Conservation (phyloP, 2,797 vertebrate genomes). For the Enteromius mattozi region DNA sequence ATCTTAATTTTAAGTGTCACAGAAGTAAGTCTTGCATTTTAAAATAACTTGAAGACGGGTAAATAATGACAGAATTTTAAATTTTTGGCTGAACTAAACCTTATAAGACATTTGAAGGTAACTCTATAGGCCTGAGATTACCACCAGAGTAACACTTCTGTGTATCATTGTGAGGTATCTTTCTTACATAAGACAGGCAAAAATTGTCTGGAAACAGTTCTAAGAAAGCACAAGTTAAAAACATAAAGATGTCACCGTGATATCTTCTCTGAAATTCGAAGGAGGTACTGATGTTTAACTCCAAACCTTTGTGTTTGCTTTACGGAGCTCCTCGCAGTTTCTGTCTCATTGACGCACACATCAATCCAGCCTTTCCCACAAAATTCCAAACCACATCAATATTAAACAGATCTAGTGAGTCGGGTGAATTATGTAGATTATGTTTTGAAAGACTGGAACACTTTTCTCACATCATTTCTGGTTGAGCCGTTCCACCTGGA, state of each 20-base stretch:
- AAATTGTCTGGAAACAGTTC: neutral
- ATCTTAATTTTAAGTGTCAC: neutral
- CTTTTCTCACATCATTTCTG: constrained; percentile 52
- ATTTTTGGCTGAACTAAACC: neutral
- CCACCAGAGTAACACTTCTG: neutral
- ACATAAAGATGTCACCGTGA: neutral
- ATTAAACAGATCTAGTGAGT: constrained; percentile 63
- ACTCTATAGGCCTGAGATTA: neutral
- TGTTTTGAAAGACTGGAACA: constrained; percentile 55
- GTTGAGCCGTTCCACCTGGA: constrained; percentile 52
- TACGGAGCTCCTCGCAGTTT: constrained; percentile 13
- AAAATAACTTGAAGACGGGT: neutral
- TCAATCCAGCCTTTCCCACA: constrained; percentile 33
- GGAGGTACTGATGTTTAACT: neutral
- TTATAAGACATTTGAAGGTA: neutral
- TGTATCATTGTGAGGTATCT: neutral
- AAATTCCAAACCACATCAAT: constrained; percentile 60
- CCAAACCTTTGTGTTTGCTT: neutral
- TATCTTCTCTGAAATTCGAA: neutral
- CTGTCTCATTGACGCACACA: constrained; percentile 19
- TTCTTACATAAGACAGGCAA: neutral
- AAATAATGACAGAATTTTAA: neutral
- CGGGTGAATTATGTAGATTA: constrained; percentile 66
- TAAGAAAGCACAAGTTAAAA: constrained; percentile 16
- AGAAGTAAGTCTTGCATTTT: neutral